These are phyloP conservation scores for Gnathonemus echidnorhynchus DNA, from an alignment of 2,113 vertebrate genomes.

Conservation along the genomic window DNA sequence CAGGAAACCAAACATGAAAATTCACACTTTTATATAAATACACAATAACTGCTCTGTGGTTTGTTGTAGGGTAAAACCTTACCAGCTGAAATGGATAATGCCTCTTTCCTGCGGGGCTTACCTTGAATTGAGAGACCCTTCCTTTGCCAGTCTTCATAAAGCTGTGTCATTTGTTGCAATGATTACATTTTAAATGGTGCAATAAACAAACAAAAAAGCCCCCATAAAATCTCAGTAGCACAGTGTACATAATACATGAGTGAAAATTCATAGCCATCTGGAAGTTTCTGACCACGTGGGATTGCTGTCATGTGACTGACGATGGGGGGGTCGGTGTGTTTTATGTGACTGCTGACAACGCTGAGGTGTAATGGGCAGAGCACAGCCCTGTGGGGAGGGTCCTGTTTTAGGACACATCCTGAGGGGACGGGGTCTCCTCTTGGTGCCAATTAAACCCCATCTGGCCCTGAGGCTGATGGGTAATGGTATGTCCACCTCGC, in stretches of 20 bases:
- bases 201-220: background rate
- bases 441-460: background rate
- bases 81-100: background rate
- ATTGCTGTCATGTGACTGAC: background rate
- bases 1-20: background rate
- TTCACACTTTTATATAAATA: background rate
- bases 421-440: background rate
- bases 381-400: background rate
- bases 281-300: background rate
- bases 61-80: background rate
- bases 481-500: background rate
- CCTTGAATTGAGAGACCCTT: background rate
- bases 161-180: background rate
- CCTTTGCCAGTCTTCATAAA: background rate
- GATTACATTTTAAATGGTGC: background rate
- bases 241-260: background rate
- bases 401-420: background rate
- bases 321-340: background rate
- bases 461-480: background rate
- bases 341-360: background rate
- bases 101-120: background rate
- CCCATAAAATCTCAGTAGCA: background rate
- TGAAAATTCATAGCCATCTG: slow-evolving; percentile 9
- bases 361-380: background rate
- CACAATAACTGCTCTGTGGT: background rate